phyloP scores from a whole-genome alignment of 2,888 invertebrate species.

The Kryphioiulus occultus region DNA sequence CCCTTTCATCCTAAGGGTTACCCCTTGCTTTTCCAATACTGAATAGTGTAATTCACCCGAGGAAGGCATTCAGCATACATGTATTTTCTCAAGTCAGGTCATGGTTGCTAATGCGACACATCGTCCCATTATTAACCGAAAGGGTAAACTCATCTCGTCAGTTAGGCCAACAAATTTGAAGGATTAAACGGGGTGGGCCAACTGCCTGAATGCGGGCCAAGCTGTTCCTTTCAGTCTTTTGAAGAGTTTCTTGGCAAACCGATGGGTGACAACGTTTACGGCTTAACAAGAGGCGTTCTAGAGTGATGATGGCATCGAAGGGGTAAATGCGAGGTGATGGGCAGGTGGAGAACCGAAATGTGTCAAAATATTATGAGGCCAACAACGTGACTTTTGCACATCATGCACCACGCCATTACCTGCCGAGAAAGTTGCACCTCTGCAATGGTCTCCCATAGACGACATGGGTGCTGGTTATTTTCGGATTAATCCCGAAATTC shows the following conservation, averaged over 20 bases:
- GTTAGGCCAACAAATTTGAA: background rate
- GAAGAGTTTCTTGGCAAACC: background rate
- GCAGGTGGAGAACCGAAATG: background rate
- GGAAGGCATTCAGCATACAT: too few relatives aligned
- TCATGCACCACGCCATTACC: background rate
- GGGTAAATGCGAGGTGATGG: background rate
- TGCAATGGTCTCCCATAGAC: background rate
- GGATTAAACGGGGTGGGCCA: background rate
- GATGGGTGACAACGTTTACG: background rate
- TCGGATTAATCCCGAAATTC: background rate
- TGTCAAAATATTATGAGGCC: constrained; percentile 35
- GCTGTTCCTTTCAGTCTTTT: background rate
- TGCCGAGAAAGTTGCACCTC: background rate
- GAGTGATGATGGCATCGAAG: background rate
- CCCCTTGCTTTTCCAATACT: background rate
- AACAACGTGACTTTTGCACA: background rate
- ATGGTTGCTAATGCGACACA: background rate
- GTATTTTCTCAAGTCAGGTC: background rate
- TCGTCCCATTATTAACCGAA: background rate
- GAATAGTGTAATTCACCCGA: background rate
- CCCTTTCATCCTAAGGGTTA: background rate
- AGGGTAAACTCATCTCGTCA: background rate
- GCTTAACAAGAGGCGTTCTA: background rate
- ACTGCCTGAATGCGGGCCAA: background rate
- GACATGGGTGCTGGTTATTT: background rate